Conservation (phyloP, 2,113 vertebrate genomes). For the Paratilapia polleni region DNA sequence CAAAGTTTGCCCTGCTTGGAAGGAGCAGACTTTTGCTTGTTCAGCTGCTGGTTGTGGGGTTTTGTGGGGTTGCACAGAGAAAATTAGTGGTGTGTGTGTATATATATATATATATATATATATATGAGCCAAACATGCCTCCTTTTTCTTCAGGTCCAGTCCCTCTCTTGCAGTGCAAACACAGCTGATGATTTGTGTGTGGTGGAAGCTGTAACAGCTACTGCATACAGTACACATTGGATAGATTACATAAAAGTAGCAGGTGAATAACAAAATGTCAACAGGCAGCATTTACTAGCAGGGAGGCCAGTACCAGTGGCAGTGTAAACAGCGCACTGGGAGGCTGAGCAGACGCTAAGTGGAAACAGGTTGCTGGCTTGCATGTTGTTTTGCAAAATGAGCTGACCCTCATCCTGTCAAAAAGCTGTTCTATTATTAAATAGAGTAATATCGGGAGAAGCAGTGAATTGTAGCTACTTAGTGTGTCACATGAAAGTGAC, state of each 20-base stretch:
- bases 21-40: not conserved
- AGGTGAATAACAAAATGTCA: conserved; percentile 82
- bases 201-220: conserved; percentile 79
- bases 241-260: conserved; percentile 78
- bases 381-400: not conserved
- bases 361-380: conserved; percentile 30
- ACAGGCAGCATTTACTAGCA: conserved; percentile 78
- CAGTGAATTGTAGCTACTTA: not conserved
- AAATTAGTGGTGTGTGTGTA: too few species aligned
- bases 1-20: conserved; percentile 20
- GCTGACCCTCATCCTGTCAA: not conserved
- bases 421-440: conserved; percentile 9
- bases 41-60: conserved; percentile 13
- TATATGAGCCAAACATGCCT: conserved; percentile 28
- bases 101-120: too few species aligned
- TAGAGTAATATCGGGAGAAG: not conserved
- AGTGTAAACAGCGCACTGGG: conserved; percentile 25
- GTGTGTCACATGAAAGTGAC: not conserved
- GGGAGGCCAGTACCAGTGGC: conserved; percentile 52
- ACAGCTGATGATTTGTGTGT: conserved; percentile 65
- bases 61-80: not conserved
- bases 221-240: conserved; percentile 69
- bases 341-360: conserved; percentile 18
- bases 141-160: conserved; percentile 9
- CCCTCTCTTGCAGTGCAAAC: conserved; percentile 36